Percentiles rank a stretch among this genome's conserved stretches.
These are phyloP conservation scores for Dendropsophus ebraccatus DNA, from an alignment of 2,113 vertebrate species.

Conservation along the genomic window DNA sequence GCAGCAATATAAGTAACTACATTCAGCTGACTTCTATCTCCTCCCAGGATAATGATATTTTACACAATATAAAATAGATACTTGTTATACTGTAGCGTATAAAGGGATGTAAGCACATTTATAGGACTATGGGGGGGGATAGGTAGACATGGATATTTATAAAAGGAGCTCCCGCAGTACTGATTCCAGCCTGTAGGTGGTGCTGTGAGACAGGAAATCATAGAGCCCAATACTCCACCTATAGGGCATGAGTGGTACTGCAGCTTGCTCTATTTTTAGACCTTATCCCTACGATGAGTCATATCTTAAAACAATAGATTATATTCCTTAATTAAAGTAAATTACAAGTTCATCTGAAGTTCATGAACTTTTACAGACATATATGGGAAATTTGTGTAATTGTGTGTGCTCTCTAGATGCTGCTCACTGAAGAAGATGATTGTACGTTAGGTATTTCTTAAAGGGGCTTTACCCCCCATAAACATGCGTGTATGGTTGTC, in stretches of 20 bases:
- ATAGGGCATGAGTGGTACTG: not conserved
- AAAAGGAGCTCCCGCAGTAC: not conserved
- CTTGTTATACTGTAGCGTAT: no score
- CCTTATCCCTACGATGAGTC: no score
- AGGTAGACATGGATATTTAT: no score
- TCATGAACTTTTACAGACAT: not conserved
- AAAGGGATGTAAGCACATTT: not conserved
- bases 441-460: not conserved
- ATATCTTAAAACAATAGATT: no score
- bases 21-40: no score
- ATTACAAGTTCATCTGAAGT: not conserved
- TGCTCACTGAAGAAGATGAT: not conserved
- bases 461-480: not conserved
- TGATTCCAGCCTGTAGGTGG: not conserved
- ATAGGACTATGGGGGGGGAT: no score
- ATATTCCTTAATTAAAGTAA: not conserved
- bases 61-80: not conserved
- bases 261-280: not conserved
- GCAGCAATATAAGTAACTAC: not conserved
- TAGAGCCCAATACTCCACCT: not conserved
- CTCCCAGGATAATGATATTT: no score
- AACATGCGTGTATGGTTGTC: not conserved
- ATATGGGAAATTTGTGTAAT: not conserved
- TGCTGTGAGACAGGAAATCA: not conserved
- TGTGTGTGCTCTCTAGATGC: not conserved